Evolutionary conservation across 2,113 vertebrate genomes (phyloP).

Genomic region (Neofelis nebulosa): DNA sequence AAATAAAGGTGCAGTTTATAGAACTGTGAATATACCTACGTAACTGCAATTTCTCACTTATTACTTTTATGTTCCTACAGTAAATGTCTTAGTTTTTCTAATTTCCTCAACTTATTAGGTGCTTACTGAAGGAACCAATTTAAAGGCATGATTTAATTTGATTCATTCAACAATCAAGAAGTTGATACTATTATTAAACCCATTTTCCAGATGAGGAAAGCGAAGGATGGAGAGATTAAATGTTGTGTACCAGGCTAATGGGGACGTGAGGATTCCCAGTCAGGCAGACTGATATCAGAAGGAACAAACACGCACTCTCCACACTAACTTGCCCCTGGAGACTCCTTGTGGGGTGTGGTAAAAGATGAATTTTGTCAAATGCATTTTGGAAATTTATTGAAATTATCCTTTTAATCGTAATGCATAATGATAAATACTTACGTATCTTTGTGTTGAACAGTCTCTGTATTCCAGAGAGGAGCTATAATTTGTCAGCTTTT

Average conservation of each 20-base stretch:
- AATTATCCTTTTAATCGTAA: background rate
- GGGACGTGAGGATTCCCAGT: too few species aligned
- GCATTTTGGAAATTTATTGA: background rate
- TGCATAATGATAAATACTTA: background rate
- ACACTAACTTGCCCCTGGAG: too few species aligned
- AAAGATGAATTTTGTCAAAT: background rate
- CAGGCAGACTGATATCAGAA: background rate
- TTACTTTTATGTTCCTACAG: background rate
- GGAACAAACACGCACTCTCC: too few species aligned
- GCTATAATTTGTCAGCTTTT: background rate
- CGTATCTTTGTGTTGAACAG: background rate
- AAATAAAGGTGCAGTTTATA: background rate
- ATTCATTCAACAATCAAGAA: background rate
- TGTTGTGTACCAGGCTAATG: background rate
- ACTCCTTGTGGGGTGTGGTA: background rate
- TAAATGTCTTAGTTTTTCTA: background rate
- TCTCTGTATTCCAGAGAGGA: background rate
- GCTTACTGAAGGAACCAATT: background rate
- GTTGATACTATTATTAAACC: background rate
- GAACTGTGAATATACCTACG: background rate
- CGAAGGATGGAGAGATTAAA: background rate
- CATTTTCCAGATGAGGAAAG: background rate
- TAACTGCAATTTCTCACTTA: background rate
- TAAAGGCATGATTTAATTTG: background rate
- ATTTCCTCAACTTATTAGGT: background rate